Evolutionary conservation across 1,140 invertebrate species (phyloP).

Genomic region (Leptinotarsa undecemlineata): DNA sequence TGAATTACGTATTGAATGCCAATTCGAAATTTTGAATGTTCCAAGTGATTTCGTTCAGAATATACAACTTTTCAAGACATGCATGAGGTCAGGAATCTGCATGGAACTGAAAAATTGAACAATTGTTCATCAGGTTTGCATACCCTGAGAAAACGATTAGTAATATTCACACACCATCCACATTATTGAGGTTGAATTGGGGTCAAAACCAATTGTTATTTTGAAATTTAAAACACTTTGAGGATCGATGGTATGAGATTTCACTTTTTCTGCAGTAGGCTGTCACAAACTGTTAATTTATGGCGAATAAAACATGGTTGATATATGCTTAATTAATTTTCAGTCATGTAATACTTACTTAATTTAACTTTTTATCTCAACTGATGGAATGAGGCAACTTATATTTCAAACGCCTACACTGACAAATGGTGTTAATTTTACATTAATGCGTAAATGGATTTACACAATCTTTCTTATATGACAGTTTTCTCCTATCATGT

Average conservation of each 20-base stretch:
- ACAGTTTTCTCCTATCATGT: neutral
- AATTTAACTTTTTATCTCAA: neutral
- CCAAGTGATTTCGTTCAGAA: too few relatives aligned
- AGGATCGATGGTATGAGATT: neutral
- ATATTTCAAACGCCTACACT: conserved; percentile 1
- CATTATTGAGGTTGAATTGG: too few relatives aligned
- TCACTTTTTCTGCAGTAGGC: neutral
- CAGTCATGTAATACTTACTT: conserved; percentile 12
- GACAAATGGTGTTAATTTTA: conserved; percentile 2
- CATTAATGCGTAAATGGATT: neutral
- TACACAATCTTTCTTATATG: conserved; percentile 3
- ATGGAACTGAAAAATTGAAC: too few relatives aligned
- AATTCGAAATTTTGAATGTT: too few relatives aligned
- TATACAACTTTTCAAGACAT: too few relatives aligned
- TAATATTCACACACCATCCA: too few relatives aligned
- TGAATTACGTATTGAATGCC: too few relatives aligned
- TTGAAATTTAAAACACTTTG: neutral
- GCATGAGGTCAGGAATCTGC: too few relatives aligned
- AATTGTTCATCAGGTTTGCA: too few relatives aligned
- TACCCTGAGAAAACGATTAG: too few relatives aligned
- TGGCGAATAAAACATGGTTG: conserved; percentile 9
- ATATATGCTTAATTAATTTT: conserved; percentile 12
- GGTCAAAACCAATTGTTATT: too few relatives aligned
- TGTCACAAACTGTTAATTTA: neutral
- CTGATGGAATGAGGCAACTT: neutral